Percentiles rank a stretch among this genome's conserved stretches.
These are phyloP conservation scores for Poeciliopsis infans DNA, from an alignment of 2,797 vertebrate genomes.

Conservation along the genomic window DNA sequence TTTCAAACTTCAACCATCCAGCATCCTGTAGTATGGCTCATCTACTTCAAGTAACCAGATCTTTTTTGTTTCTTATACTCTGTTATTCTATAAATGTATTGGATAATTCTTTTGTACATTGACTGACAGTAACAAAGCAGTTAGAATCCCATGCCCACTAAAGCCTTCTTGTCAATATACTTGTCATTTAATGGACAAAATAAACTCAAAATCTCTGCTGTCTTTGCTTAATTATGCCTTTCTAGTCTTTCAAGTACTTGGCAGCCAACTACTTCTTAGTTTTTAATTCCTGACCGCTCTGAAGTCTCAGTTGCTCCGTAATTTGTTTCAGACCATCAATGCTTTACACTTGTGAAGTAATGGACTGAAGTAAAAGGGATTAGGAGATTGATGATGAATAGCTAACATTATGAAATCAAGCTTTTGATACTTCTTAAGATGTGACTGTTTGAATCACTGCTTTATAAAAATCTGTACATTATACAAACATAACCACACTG, in stretches of 20 bases:
- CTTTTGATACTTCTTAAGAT: constrained; percentile 36
- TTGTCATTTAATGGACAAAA: not conserved
- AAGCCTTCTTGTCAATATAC: not conserved
- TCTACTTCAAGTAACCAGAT: not conserved
- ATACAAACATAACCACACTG: not conserved
- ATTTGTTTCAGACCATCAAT: constrained; percentile 26
- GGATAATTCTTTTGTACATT: not conserved
- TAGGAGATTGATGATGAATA: constrained; percentile 52
- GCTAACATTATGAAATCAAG: constrained; percentile 36
- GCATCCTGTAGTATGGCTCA: not conserved
- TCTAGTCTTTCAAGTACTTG: constrained; percentile 22
- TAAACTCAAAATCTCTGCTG: constrained; percentile 17
- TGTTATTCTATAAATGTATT: not conserved
- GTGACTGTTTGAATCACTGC: constrained; percentile 13
- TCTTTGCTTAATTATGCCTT: constrained; percentile 35
- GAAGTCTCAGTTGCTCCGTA: constrained; percentile 35
- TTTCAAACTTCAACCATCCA: not conserved
- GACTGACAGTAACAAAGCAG: not conserved
- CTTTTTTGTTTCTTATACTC: not conserved
- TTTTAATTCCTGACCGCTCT: constrained; percentile 25
- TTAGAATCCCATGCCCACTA: not conserved
- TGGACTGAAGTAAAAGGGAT: constrained; percentile 27
- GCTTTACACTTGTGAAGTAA: constrained; percentile 30
- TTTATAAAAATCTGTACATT: constrained; percentile 1
- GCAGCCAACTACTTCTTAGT: constrained; percentile 8